These are phyloP conservation scores for Dermatemys mawii DNA, from an alignment of 2,113 vertebrate species.

Conservation along the genomic window DNA sequence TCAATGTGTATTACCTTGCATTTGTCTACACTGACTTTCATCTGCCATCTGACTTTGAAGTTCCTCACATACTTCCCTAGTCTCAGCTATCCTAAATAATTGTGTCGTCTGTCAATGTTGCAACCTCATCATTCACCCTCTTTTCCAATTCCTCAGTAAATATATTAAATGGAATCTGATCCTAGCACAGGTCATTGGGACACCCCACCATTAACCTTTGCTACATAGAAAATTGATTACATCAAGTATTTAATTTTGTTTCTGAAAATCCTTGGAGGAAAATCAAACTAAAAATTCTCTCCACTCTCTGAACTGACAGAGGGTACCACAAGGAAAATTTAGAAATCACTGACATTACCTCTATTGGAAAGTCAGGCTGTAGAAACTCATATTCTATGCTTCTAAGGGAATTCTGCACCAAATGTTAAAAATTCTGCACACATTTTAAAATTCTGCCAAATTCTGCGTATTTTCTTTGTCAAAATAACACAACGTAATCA, in stretches of 20 bases:
- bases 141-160: background rate
- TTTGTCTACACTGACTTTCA: background rate
- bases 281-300: background rate
- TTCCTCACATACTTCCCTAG: background rate
- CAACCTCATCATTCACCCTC: background rate
- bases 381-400: background rate
- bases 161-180: background rate
- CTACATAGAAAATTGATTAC: background rate
- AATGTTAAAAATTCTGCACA: background rate
- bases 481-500: background rate
- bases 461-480: background rate
- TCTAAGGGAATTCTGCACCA: background rate
- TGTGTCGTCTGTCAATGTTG: background rate
- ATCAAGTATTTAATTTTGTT: background rate
- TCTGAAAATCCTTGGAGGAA: background rate
- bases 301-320: background rate
- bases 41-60: background rate
- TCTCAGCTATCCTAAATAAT: background rate
- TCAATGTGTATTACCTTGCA: accelerated
- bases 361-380: background rate
- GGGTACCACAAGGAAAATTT: background rate
- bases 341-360: background rate
- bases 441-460: background rate
- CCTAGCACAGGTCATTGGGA: background rate
- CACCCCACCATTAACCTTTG: background rate